These are phyloP conservation scores for Argyra leucocephala DNA, from an alignment of 2,888 invertebrate genomes.

Conservation along the genomic window DNA sequence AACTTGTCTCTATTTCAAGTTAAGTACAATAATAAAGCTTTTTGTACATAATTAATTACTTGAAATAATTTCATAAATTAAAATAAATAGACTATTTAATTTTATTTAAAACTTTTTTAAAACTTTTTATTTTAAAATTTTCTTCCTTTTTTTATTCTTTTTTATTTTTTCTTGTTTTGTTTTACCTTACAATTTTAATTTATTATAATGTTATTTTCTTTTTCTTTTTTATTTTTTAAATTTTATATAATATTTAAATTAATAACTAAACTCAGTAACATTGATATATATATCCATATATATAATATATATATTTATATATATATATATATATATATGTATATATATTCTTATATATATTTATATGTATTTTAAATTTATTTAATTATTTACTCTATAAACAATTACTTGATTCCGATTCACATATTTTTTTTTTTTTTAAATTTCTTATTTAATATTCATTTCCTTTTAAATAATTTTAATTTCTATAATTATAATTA, in stretches of 20 bases:
- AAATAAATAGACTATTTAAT: no score
- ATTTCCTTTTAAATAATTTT: no score
- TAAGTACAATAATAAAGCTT: no score
- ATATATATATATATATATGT: neutral
- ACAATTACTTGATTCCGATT: no score
- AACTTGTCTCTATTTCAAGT: no score
- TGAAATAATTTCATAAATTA: no score
- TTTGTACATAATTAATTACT: no score
- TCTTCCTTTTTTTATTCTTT: neutral
- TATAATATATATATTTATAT: neutral
- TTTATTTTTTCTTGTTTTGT: neutral
- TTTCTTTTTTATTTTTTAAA: neutral
- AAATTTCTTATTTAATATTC: no score
- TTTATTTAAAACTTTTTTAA: neutral
- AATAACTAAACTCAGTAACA: constrained; percentile 3
- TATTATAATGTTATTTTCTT: neutral
- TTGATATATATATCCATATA: constrained; percentile 6
- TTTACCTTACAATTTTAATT: neutral
- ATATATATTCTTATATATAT: neutral
- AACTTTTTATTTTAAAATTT: neutral
- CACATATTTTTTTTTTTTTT: no score
- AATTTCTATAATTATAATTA: no score
- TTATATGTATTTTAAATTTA: no score
- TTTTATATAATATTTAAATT: neutral
- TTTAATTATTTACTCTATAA: no score